Conservation (phyloP, 2,797 vertebrate species). For the Callimico goeldii region DNA sequence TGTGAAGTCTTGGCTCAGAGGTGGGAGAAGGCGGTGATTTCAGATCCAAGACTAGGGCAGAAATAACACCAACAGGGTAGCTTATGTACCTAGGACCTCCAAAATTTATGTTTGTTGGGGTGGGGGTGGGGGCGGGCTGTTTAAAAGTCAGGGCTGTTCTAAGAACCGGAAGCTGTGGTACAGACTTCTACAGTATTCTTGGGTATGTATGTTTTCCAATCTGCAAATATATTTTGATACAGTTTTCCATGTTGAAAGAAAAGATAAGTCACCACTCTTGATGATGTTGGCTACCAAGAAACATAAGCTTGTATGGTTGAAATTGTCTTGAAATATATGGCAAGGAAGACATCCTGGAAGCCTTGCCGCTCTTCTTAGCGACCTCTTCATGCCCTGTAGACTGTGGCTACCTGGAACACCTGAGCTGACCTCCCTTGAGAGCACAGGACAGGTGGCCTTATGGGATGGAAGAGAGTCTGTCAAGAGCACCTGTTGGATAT, state of each 20-base stretch:
- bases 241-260: background rate
- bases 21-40: slow-evolving; percentile 23
- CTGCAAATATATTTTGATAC: background rate
- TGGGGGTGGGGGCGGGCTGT: no score
- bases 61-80: background rate
- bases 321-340: background rate
- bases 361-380: background rate
- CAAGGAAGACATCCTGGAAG: background rate
- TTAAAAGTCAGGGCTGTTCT: rapidly evolving
- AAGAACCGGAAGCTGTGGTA: background rate
- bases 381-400: background rate
- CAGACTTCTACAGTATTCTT: background rate
- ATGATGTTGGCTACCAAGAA: background rate
- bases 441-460: background rate
- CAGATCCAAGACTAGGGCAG: background rate
- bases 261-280: background rate
- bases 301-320: background rate
- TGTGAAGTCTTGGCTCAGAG: slow-evolving; percentile 18
- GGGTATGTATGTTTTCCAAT: background rate
- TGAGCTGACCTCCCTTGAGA: background rate
- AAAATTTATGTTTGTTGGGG: background rate
- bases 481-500: background rate
- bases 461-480: background rate
- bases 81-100: background rate
- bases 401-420: background rate